A percentile compares a stretch with the other conserved stretches of the same genome.
Conservation (phyloP, 2,888 invertebrate species). For the Zaprionus lineosus region DNA sequence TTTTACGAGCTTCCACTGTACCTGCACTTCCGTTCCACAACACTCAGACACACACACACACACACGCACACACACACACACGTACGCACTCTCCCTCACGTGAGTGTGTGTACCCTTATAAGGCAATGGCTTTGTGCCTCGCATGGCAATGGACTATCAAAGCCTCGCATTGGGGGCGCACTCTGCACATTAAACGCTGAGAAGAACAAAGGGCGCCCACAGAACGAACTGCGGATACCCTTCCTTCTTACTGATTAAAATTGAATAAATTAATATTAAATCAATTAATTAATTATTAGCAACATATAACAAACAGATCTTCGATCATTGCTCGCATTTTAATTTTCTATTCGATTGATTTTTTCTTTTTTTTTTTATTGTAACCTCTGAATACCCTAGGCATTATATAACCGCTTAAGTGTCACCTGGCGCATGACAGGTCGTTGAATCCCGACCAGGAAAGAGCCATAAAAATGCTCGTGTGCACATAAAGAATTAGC, state of each 20-base stretch:
- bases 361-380: no score
- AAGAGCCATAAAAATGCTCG: constrained; percentile 56
- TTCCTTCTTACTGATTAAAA: no score
- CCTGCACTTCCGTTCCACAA: constrained; percentile 52
- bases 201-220: no score
- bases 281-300: no score
- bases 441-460: constrained; percentile 1
- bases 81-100: neutral
- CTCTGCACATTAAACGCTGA: constrained; percentile 35
- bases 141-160: constrained; percentile 60
- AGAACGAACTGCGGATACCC: no score
- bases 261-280: no score
- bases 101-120: constrained; percentile 8
- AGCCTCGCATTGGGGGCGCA: constrained; percentile 32
- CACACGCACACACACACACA: neutral
- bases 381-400: no score
- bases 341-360: no score
- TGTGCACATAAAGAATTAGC: constrained; percentile 75
- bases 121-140: constrained; percentile 34
- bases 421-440: constrained; percentile 21
- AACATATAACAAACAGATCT: no score
- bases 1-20: constrained; percentile 63
- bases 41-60: constrained; percentile 6
- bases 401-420: neutral
- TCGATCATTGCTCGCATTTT: no score